Percentiles rank a stretch among this genome's conserved stretches.
These are phyloP conservation scores for Lacerta agilis DNA, from an alignment of 2,797 vertebrate species.

Conservation along the genomic window DNA sequence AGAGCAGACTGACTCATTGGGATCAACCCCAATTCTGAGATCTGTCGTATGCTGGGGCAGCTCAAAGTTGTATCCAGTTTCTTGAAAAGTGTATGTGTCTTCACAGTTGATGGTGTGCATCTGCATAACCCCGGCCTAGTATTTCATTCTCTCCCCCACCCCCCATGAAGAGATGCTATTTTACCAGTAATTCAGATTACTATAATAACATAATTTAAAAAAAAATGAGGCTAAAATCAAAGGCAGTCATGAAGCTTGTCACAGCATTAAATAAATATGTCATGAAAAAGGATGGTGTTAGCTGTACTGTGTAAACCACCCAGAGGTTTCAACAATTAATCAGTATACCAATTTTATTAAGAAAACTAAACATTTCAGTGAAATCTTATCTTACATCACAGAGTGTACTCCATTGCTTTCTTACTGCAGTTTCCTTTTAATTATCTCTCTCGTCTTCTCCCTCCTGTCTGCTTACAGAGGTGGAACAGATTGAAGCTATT, in stretches of 20 bases:
- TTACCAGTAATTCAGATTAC: not conserved
- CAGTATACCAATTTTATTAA: no score
- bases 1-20: not conserved
- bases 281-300: no score
- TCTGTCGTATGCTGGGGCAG: not conserved
- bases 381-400: not conserved
- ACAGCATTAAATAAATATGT: constrained; percentile 14
- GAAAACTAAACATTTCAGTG: not conserved
- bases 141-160: not conserved
- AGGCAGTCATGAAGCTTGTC: not conserved
- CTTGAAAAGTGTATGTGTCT: not conserved
- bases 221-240: not conserved
- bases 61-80: not conserved
- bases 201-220: no score
- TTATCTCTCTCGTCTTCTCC: constrained; percentile 16
- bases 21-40: no score
- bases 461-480: constrained; percentile 79
- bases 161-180: not conserved
- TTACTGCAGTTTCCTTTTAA: not conserved
- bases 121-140: not conserved
- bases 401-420: fast-evolving
- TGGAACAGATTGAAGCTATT: constrained; percentile 98
- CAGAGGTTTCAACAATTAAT: no score
- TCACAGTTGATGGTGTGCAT: constrained; percentile 12
- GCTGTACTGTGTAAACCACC: no score